Conservation (phyloP, 2,888 invertebrate genomes). For the Andrena praecox region DNA sequence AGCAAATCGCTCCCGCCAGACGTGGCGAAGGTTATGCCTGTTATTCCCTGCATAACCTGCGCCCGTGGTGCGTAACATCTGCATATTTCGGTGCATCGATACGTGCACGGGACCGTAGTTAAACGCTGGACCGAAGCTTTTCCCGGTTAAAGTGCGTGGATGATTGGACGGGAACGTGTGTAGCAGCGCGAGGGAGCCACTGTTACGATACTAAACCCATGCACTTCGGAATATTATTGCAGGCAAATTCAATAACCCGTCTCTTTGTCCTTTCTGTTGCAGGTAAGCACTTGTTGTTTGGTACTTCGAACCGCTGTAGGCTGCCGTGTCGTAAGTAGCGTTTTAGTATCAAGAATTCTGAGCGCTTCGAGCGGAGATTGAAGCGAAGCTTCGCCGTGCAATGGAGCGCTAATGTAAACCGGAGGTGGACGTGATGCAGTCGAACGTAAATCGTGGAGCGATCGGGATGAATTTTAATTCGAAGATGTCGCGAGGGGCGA, state of each 20-base stretch:
- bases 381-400: not conserved
- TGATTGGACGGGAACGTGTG: not conserved
- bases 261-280: conserved; percentile 68
- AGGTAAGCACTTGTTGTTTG: conserved; percentile 70
- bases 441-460: conserved; percentile 28
- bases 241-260: conserved; percentile 18
- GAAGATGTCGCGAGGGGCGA: conserved; percentile 2
- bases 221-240: not conserved
- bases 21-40: conserved; percentile 68
- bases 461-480: conserved; percentile 46
- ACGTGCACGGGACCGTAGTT: not conserved
- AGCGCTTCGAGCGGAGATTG: not conserved
- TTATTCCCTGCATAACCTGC: conserved; percentile 65
- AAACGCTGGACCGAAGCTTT: not conserved
- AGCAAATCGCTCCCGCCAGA: conserved; percentile 72
- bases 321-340: conserved; percentile 38
- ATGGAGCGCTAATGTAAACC: not conserved
- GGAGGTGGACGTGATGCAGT: conserved; percentile 1
- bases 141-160: not conserved
- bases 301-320: not conserved
- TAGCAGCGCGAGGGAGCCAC: too few species aligned
- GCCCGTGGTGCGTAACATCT: conserved; percentile 73
- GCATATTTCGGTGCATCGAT: conserved; percentile 64
- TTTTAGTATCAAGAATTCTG: not conserved
- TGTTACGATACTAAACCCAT: not conserved